Conservation (phyloP, 2,797 vertebrate genomes). For the Pseudocheirus occidentalis region DNA sequence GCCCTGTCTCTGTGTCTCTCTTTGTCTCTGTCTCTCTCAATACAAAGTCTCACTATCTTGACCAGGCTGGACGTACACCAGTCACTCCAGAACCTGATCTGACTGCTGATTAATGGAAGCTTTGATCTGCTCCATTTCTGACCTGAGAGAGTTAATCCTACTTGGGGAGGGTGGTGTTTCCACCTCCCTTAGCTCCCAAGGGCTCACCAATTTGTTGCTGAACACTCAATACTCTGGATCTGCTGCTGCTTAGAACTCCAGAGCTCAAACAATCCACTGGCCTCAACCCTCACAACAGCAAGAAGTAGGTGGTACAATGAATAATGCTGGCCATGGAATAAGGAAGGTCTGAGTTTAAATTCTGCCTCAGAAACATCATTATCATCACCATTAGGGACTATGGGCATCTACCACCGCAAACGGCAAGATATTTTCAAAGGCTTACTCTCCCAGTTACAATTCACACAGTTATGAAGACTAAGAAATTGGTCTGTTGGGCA, state of each 20-base stretch:
- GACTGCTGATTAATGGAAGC: background rate
- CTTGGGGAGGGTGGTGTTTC: background rate
- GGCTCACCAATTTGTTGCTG: background rate
- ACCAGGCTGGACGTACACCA: background rate
- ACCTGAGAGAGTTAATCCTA: background rate
- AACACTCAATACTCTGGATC: background rate
- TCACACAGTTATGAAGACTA: background rate
- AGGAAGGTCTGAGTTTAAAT: background rate
- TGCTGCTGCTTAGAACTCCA: background rate
- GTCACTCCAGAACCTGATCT: background rate
- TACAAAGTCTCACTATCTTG: background rate
- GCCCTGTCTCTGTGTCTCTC: background rate
- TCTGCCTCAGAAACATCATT: background rate
- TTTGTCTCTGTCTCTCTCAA: background rate
- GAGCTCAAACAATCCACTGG: background rate
- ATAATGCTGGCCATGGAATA: background rate
- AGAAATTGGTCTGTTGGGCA: background rate
- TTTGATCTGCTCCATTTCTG: background rate
- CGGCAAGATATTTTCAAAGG: background rate
- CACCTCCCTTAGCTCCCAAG: background rate
- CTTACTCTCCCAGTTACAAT: background rate
- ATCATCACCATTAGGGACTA: background rate
- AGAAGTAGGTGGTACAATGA: background rate
- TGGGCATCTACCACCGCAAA: background rate
- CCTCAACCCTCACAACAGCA: background rate